A percentile compares a stretch with the other conserved stretches of the same genome.
phyloP scores from a whole-genome alignment of 1,140 invertebrate genomes.

The Rhopalosiphum maidis region DNA sequence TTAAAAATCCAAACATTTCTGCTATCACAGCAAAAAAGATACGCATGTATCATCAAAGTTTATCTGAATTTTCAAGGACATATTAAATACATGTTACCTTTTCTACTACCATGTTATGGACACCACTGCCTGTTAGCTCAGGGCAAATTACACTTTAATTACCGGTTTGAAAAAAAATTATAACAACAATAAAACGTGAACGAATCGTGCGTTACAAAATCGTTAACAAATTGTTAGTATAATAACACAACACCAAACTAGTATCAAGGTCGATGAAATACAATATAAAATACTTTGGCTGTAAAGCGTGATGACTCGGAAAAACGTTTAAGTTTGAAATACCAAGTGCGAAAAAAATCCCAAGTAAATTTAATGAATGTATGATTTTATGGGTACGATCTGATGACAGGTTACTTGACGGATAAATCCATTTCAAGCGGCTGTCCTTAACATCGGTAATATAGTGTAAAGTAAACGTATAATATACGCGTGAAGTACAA shows the following conservation, averaged over 20 bases:
- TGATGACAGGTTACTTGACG: constrained; percentile 25
- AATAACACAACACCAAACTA: constrained; percentile 52
- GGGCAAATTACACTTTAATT: constrained; percentile 56
- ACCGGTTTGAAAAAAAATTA: constrained; percentile 55
- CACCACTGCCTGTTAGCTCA: constrained; percentile 33
- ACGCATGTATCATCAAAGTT: constrained; percentile 20
- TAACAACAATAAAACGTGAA: constrained; percentile 56
- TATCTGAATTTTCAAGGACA: constrained; percentile 48
- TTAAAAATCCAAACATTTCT: background rate
- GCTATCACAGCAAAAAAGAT: background rate
- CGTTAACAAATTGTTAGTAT: constrained; percentile 50
- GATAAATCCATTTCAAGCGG: constrained; percentile 8
- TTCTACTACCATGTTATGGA: constrained; percentile 6
- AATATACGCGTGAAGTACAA: background rate
- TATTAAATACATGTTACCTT: background rate
- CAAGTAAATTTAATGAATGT: constrained; percentile 46
- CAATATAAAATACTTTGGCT: constrained; percentile 25
- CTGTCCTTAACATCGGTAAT: constrained; percentile 24
- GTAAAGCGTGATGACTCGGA: constrained; percentile 41
- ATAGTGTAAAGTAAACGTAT: background rate
- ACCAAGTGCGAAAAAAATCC: constrained; percentile 32
- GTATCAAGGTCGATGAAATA: constrained; percentile 55
- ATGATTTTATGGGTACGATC: constrained; percentile 13
- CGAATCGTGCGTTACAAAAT: constrained; percentile 58
- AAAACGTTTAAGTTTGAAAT: constrained; percentile 8